Conservation (phyloP, 2,888 invertebrate species). For the Hirtodrosophila histrioides region DNA sequence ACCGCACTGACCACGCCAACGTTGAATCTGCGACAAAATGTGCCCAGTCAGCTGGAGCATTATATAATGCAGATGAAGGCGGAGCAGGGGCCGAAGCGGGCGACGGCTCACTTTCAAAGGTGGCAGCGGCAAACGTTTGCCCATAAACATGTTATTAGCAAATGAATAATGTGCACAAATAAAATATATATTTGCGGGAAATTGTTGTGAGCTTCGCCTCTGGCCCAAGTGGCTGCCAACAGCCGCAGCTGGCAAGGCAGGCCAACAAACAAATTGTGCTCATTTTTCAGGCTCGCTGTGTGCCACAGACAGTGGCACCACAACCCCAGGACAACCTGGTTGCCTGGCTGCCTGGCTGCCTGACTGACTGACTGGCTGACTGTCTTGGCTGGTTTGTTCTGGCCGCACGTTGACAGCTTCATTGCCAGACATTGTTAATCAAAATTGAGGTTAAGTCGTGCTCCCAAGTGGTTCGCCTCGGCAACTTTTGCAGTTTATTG, state of each 20-base stretch:
- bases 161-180: constrained; percentile 65
- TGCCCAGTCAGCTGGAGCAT: constrained; percentile 64
- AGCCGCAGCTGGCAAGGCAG: constrained; percentile 40
- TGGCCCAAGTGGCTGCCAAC: constrained; percentile 41
- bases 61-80: constrained; percentile 62
- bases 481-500: constrained; percentile 61
- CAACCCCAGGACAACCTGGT: constrained; percentile 15
- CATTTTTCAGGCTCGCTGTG: constrained; percentile 66
- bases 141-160: constrained; percentile 68
- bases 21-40: constrained; percentile 46
- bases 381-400: constrained; percentile 4
- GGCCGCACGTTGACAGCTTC: constrained; percentile 76
- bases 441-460: constrained; percentile 78
- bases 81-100: constrained; percentile 33
- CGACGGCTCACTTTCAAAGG: constrained; percentile 42
- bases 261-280: constrained; percentile 69
- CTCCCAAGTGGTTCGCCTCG: constrained; percentile 48
- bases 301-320: neutral
- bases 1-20: constrained; percentile 44
- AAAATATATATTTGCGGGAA: constrained; percentile 62
- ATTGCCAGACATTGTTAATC: constrained; percentile 79
- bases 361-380: neutral
- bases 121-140: constrained; percentile 66
- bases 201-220: constrained; percentile 30
- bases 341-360: no score